Evolutionary conservation across 1,140 invertebrate species (phyloP).

Genomic region (Formica selysi): DNA sequence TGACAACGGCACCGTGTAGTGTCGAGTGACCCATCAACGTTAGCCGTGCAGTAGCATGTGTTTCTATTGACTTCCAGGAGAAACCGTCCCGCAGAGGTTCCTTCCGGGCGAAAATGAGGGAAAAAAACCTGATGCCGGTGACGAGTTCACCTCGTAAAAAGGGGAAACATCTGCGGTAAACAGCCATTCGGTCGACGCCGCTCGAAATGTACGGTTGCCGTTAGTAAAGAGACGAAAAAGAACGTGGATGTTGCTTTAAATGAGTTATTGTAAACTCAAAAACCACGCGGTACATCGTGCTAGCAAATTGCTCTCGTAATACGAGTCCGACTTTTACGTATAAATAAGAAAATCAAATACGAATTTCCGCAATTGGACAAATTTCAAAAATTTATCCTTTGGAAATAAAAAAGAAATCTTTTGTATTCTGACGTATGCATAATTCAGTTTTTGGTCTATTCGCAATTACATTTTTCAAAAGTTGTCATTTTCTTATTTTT

Average conservation of each 20-base stretch:
- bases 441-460: background rate
- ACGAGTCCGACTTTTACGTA: background rate
- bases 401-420: background rate
- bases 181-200: slow-evolving; percentile 81
- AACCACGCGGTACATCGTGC: slow-evolving; percentile 30
- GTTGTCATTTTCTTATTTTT: background rate
- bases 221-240: slow-evolving; percentile 30
- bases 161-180: slow-evolving; percentile 70
- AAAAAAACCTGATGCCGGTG: slow-evolving; percentile 14
- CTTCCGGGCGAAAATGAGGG: slow-evolving; percentile 67
- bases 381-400: background rate
- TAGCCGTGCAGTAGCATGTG: slow-evolving; percentile 34
- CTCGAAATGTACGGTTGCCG: slow-evolving; percentile 38
- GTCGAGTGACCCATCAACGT: slow-evolving; percentile 30
- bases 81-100: background rate
- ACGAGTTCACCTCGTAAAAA: slow-evolving; percentile 63
- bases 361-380: background rate
- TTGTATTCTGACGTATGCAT: background rate
- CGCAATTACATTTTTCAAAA: background rate
- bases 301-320: background rate
- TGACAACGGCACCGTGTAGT: background rate
- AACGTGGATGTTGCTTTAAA: slow-evolving; percentile 46
- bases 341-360: background rate
- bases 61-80: slow-evolving; percentile 60
- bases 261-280: slow-evolving; percentile 44